These are phyloP conservation scores for Diglossa cyanea DNA, from an alignment of 2,797 vertebrate genomes.

Conservation along the genomic window DNA sequence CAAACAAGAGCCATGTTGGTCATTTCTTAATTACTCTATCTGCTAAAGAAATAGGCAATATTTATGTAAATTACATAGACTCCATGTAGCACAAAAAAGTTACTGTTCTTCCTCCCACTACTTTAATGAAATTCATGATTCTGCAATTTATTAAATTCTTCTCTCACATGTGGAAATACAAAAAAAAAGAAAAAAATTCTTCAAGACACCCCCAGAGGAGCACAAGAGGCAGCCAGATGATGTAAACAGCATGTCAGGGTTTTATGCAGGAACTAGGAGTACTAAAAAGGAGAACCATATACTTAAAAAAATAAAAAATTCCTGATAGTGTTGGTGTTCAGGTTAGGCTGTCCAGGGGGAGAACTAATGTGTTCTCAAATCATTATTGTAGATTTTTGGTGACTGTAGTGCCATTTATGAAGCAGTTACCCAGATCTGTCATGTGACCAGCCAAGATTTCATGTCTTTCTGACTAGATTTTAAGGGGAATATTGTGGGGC, in stretches of 20 bases:
- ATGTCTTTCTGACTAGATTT: slow-evolving; percentile 23
- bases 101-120: not conserved
- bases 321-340: not conserved
- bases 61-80: slow-evolving; percentile 46
- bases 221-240: slow-evolving; percentile 36
- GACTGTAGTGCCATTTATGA: slow-evolving; percentile 26
- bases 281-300: slow-evolving; percentile 33
- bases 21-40: slow-evolving; percentile 27
- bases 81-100: slow-evolving; percentile 22
- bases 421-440: not conserved
- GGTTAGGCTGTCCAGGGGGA: slow-evolving; percentile 26
- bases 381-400: slow-evolving; percentile 1
- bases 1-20: not conserved
- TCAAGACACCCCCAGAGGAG: not conserved
- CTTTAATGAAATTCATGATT: slow-evolving; percentile 50
- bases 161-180: slow-evolving; percentile 51
- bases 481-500: not conserved
- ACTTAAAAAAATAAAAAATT: slow-evolving; percentile 48
- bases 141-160: slow-evolving; percentile 66
- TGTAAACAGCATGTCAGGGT: not conserved
- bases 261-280: slow-evolving; percentile 16
- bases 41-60: slow-evolving; percentile 40
- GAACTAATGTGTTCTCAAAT: not conserved
- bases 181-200: not conserved
- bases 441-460: slow-evolving; percentile 17